These are phyloP conservation scores for Hypocryptadius cinnamomeus DNA, from an alignment of 2,113 vertebrate species.

Conservation along the genomic window DNA sequence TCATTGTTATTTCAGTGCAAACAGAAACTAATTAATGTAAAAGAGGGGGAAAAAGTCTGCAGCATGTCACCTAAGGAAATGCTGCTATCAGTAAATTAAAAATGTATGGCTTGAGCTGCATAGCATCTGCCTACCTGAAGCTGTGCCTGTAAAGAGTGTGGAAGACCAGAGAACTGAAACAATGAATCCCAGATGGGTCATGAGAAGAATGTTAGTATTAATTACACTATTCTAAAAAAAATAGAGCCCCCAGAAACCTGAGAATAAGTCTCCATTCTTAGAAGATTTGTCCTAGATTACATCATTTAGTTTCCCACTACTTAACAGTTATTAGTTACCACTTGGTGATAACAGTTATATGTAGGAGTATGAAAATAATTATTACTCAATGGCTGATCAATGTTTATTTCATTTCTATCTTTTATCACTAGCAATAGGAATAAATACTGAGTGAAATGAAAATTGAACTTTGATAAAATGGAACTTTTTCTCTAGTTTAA, in stretches of 20 bases:
- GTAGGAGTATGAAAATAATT: background rate
- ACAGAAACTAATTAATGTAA: background rate
- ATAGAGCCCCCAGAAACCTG: background rate
- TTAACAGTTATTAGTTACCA: background rate
- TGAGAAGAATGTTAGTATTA: background rate
- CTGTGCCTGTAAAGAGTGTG: background rate
- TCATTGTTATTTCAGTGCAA: background rate
- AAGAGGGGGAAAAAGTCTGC: background rate
- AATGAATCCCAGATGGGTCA: background rate
- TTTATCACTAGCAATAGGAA: background rate
- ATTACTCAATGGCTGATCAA: background rate
- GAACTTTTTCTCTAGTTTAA: background rate
- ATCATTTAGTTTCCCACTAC: background rate
- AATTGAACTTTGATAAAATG: background rate
- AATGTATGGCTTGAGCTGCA: conserved; percentile 3
- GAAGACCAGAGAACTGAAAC: background rate
- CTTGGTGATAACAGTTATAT: background rate
- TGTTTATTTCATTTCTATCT: background rate
- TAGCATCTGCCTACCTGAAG: conserved; percentile 10
- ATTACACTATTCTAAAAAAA: background rate
- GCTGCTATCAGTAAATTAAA: conserved; percentile 13
- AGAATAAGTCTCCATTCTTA: background rate
- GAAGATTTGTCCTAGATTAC: background rate
- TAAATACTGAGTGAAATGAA: background rate
- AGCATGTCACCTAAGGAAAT: background rate